Evolutionary conservation across 2,113 vertebrate genomes (phyloP), one percentile per base, ranked within the genome.

Genomic region (Alethe diademata): DNA sequence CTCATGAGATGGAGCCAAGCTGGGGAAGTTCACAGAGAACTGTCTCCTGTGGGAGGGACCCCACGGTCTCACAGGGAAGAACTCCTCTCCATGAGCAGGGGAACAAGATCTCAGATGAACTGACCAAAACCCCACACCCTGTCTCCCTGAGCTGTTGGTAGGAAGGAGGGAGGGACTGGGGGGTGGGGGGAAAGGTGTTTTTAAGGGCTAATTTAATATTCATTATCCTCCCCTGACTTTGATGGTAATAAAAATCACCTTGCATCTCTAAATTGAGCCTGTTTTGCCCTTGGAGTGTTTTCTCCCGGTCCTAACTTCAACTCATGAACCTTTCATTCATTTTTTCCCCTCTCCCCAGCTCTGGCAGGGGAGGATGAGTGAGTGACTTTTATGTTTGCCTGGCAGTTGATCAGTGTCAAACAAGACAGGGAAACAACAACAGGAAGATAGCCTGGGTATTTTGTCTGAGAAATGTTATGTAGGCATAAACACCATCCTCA

Each of bases 1-100:
- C 48, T 43, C 4, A 0, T 18, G 48, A 11, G 60, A 43, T 54
- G 61, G 38, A 43, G 3, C 76, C 33, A 19, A 0, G 9, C 5
- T 14, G 48, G 15, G 43, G 71, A 35, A 29, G 38, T 19, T 24
- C 25, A 53, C 2, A 4, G 13, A 31, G 40, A 38, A 8, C 4
- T 31, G 33, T 45, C 12, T 43, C 78, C 40, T 0, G 0, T 33
- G 78, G n/a, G 26, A 33, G 28, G n/a, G 5, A 11, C 5, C 8
- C 18, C 64, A 48, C 0, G 0, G 17, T 2, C 29, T 5, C 47
- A 23, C n/a, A 40, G 78, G 64, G 23, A 50, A 50, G 53, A 43
- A 23, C 2, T 58, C 18, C 29, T 40, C 35, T 50, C 43, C 53
- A 9, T 14, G 43, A 24, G 78, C 8, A 17, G 17, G 2, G 19